A percentile compares a stretch with the other conserved stretches of the same genome.
phyloP scores from a whole-genome alignment of 2,113 vertebrate species.

The Grammatotria lemairii region DNA sequence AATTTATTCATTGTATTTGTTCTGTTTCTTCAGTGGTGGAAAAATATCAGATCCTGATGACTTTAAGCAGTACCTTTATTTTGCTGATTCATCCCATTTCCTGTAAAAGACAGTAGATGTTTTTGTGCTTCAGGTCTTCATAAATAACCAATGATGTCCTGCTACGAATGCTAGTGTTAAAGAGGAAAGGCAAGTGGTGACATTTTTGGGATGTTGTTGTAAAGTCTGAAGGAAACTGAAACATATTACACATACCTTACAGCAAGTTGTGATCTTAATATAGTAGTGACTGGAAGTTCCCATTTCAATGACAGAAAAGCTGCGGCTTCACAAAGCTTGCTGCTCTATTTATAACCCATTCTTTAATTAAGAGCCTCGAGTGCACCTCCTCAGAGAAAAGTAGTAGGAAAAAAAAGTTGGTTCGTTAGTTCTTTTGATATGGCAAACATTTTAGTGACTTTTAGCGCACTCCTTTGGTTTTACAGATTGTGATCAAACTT shows the following conservation, averaged over 20 bases:
- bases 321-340: neutral
- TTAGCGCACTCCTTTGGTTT: neutral
- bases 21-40: neutral
- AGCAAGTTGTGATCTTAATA: neutral
- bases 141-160: neutral
- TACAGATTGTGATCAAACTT: neutral
- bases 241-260: neutral
- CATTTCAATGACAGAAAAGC: neutral
- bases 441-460: neutral
- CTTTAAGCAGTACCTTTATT: neutral
- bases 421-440: accelerated
- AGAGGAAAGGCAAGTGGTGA: neutral
- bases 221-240: neutral
- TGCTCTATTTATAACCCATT: neutral
- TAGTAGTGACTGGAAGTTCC: neutral
- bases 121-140: neutral
- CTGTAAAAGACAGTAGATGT: neutral
- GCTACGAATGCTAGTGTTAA: neutral
- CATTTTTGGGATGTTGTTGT: neutral
- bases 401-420: neutral
- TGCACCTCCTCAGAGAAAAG: neutral
- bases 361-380: neutral
- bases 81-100: neutral
- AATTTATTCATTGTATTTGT: neutral
- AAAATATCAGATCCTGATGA: neutral